Evolutionary conservation across 2,888 invertebrate species (phyloP), one percentile per base, ranked within the genome.

Genomic region (Lottia gigantea): DNA sequence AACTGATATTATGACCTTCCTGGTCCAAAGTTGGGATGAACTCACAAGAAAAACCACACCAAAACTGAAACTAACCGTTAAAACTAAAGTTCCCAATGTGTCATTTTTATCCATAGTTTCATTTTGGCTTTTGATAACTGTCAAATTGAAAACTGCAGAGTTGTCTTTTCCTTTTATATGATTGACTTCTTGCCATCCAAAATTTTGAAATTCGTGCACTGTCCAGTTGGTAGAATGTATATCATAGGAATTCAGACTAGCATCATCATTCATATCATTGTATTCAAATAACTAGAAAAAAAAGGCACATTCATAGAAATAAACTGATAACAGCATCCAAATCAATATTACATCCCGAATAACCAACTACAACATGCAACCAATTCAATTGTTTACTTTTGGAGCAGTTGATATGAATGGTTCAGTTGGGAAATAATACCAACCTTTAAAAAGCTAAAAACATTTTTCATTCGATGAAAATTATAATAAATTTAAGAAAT

Each of bases 211-310:
- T 61, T 78, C 68, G 47, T 76, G 75, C 19, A 80, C 72, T 3
- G 73, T 79, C 77, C 77, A 80, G 4, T 64, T 62, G 8, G 76
- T 72, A 0, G 65, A 66, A 14, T 76, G 70, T 0, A 62, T 19
- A 2, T 31, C 19, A 62, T 74, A 78, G 8, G 68, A 14, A 0
- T 55, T 70, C 45, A 83, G 73, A 65, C 80, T 78, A 12, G 86
- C 83, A 15, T 69, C 61, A 68, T 86, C 85, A 11, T 78, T 25
- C 0, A 75, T 76, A 71, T 86, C 86, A 76, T 85, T 80, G 70
- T 84, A 86, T 66, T 86, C 85, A 31, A 80, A 75, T 19, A 83
- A 67, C 83, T 83, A 74, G 11, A 64, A 62, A 68, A 62, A 61
- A 77, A 79, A 64, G 15, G 16, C 40, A 62, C 12, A 25, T 31